These are phyloP conservation scores for Amiota minor DNA, from an alignment of 2,888 invertebrate genomes.

Conservation along the genomic window DNA sequence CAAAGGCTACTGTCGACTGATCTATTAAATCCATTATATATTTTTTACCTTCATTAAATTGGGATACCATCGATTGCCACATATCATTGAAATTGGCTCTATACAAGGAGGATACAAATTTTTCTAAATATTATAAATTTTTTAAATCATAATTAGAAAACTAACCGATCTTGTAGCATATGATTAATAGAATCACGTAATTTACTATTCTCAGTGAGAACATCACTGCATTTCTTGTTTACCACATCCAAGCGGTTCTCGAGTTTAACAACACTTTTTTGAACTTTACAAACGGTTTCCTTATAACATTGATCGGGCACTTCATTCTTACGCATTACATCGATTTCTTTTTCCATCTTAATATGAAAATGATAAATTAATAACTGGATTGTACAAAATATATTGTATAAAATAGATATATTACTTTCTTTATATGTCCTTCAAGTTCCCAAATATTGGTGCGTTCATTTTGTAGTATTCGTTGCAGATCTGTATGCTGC, in stretches of 20 bases:
- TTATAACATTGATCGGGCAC: constrained; percentile 75
- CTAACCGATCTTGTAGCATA: constrained; percentile 83
- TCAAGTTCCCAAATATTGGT: constrained; percentile 74
- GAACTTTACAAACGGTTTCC: constrained; percentile 70
- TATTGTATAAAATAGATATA: too few relatives aligned
- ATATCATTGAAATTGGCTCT: constrained; percentile 87
- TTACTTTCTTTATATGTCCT: constrained; percentile 74
- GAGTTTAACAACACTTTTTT: constrained; percentile 77
- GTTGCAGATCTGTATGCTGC: constrained; percentile 60
- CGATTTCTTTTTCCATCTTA: constrained; percentile 72
- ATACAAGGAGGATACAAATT: background rate
- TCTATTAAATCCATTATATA: constrained; percentile 90
- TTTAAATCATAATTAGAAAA: background rate
- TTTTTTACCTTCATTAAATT: constrained; percentile 85
- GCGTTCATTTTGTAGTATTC: constrained; percentile 64
- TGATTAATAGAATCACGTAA: constrained; percentile 87
- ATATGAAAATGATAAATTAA: background rate
- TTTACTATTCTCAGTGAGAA: constrained; percentile 82
- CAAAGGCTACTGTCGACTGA: constrained; percentile 89
- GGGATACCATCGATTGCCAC: constrained; percentile 84
- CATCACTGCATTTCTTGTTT: constrained; percentile 83
- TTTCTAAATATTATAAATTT: background rate
- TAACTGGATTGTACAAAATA: background rate
- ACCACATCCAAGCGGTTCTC: constrained; percentile 85
- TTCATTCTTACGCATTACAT: constrained; percentile 72